phyloP scores from a whole-genome alignment of 2,113 vertebrate species.

The Zosterops hypoxanthus region DNA sequence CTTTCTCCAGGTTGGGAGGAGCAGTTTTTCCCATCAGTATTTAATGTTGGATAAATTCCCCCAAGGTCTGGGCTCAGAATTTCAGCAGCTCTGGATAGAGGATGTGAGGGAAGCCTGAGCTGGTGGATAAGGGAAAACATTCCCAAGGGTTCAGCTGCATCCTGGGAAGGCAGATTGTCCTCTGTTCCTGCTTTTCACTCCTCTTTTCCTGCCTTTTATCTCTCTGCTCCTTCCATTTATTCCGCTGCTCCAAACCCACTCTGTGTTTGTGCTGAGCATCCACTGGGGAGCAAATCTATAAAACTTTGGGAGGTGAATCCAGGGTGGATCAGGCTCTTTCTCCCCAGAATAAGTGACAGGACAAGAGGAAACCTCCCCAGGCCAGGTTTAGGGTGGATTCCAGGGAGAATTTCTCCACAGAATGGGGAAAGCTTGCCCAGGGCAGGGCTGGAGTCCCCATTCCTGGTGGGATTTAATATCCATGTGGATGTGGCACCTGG shows the following conservation, averaged over 20 bases:
- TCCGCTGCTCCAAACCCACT: background rate
- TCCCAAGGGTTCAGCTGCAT: background rate
- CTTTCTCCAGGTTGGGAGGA: background rate
- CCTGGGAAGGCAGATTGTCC: accelerated
- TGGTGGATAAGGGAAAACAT: background rate
- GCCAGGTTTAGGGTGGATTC: background rate
- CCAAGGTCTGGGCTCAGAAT: background rate
- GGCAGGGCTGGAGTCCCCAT: background rate
- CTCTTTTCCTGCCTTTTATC: background rate
- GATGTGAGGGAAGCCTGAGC: background rate
- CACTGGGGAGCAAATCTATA: background rate
- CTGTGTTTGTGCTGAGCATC: accelerated
- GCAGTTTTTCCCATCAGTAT: accelerated
- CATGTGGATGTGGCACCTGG: background rate
- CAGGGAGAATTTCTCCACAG: background rate
- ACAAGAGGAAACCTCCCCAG: background rate
- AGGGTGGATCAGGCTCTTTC: background rate
- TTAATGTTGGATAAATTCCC: background rate
- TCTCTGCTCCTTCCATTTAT: background rate
- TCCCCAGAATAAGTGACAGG: background rate
- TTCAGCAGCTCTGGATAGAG: background rate
- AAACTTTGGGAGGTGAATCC: background rate
- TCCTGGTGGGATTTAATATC: background rate
- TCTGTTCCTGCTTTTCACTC: background rate
- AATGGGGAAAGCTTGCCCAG: background rate